Base-by-base conservation (phyloP, 2,113 vertebrate genomes). In the Labeo rohita region DNA sequence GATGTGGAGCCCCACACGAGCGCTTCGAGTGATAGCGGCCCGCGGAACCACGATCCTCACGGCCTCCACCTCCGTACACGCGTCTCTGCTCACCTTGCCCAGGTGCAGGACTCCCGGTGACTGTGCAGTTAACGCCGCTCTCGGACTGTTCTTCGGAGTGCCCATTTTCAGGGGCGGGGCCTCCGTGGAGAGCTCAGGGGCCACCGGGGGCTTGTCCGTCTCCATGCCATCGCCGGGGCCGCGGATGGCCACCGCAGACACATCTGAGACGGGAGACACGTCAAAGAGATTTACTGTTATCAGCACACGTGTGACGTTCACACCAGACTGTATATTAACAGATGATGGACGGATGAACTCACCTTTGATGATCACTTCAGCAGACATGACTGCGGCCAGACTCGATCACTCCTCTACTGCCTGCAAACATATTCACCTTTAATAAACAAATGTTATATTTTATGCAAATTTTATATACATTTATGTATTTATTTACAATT, bases 201-300 rank as follows among this genome's bases (percentile, higher is more conserved):
- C 66, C 47, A 90, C 92, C 10, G 88, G 76, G 0, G 95, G 87
- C 85, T 96, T 96, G 84, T 97, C 94, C 0, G 93, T 99, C 96
- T 99, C 98, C 98, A 99, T 99, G 91, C 98, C 98, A 96, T 99
- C 98, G 16, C 98, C 98, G 49, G 97, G 92, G 49, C 97, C 95
- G 90, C 98, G 95, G 56, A 99, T 43, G 1, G 95, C 96, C 85
- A 95, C 93, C 0, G 87, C 91, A 65, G 49, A 86, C 52, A 12
- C 80, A 74, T 21, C 12, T 72, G 12, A 18, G 1, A 66, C 28
- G 13, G 8, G n/a, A 18, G 3, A 28, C n/a, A 34, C 63, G 0
- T 66, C 28, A 66, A 11, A 61, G 56, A 61, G 18, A n/a, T 61
- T 21, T 61, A 61, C 7, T 1, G 56, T 2, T 9, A n/a, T n/a